A percentile compares a stretch with the other conserved stretches of the same genome.
Conservation (phyloP, 2,888 invertebrate species). For the Trissolcus brochymenae region DNA sequence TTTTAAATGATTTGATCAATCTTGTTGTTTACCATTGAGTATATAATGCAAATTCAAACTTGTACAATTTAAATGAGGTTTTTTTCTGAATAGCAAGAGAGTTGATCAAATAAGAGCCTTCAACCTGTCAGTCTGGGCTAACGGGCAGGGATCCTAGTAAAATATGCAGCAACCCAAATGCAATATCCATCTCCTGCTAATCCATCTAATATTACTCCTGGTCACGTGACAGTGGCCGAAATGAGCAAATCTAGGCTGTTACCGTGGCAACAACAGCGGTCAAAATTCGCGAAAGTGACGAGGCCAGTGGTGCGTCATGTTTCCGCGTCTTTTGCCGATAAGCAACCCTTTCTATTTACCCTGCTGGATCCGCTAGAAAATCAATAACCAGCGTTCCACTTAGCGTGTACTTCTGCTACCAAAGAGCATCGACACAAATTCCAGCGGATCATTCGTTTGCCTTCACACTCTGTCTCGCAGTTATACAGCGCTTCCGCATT, state of each 20-base stretch:
- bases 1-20: too few species aligned
- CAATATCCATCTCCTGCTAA: constrained; percentile 1
- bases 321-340: too few species aligned
- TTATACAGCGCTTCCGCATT: constrained; percentile 16
- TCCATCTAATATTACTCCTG: neutral
- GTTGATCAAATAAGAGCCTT: too few species aligned
- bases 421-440: constrained; percentile 34
- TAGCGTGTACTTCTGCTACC: constrained; percentile 4
- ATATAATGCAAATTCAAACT: too few species aligned
- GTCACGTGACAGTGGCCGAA: constrained; percentile 3
- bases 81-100: too few species aligned
- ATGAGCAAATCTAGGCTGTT: constrained; percentile 69
- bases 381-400: constrained; percentile 49
- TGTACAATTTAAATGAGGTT: too few species aligned
- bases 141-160: too few species aligned
- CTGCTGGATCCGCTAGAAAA: constrained; percentile 28
- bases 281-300: constrained; percentile 13
- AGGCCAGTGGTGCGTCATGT: neutral
- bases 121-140: too few species aligned
- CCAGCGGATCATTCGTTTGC: constrained; percentile 40
- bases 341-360: constrained; percentile 22
- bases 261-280: constrained; percentile 65
- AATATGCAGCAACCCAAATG: neutral
- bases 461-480: constrained; percentile 2
- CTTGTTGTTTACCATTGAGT: too few species aligned